Base-by-base conservation (phyloP, 1,140 invertebrate genomes). In the Drusus annulatus region DNA sequence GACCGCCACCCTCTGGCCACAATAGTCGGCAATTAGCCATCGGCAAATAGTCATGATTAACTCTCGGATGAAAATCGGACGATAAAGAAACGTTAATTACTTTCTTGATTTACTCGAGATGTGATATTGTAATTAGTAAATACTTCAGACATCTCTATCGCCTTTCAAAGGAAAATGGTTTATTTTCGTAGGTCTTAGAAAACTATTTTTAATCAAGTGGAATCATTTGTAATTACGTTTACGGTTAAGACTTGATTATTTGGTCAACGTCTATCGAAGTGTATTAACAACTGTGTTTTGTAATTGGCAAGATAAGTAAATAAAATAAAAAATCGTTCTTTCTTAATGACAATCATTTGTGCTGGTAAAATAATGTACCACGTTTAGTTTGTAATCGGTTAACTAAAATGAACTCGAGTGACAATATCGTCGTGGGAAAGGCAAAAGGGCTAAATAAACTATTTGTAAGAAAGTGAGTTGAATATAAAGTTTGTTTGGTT, bases 221-320 rank as follows among this genome's bases (percentile, higher is more conserved):
- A 28, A 31, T 45, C 17, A 28, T 63, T 28, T 63, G 19, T 25
- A 63, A 25, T 63, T 63, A 0, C 19, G 7, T 28, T 25, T 1
- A 25, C 23, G 23, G 25, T 63, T 63, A 63, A 23, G 25, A 23
- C 60, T 63, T 28, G 6, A 28, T 65, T 65, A 65, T 65, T 10
- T 25, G 21, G 62, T 65, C 62, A 65, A 25, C 62, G 5, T 25
- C 62, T 15, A 25, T 23, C 10, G 13, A 28, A 28, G 25, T 15
- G 62, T 65, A 65, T 31, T 25, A 65, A 31, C 62, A n/a, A 65
- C 21, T 31, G 8, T 15, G 62, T 28, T 65, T 25, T 25, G 62
- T 65, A 36, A 65, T 65, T 65, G n/a, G 62, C 62, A 16, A 65
- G 16, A 65, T 13, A 65, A 65, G 62, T 65, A 65, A 65, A 65